Conservation (phyloP, 2,888 invertebrate genomes). For the Junonia oenone region DNA sequence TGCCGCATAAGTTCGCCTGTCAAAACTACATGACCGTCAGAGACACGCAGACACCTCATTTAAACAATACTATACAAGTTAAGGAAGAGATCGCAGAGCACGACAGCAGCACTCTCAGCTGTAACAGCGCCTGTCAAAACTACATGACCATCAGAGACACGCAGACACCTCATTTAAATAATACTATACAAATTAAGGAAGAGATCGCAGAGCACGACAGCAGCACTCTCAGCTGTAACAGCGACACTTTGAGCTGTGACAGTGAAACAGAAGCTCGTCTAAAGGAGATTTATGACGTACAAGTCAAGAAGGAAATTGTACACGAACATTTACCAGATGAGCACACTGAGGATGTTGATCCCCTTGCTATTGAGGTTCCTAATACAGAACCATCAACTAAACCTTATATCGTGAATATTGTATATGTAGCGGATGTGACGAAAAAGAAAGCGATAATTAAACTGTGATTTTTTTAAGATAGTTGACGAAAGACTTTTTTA, state of each 20-base stretch:
- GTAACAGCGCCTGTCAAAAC: not conserved
- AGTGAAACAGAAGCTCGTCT: not conserved
- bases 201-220: not conserved
- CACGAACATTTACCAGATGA: not conserved
- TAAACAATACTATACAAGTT: not conserved
- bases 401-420: not conserved
- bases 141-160: not conserved
- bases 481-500: too few relatives aligned
- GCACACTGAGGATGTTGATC: not conserved
- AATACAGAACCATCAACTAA: not conserved
- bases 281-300: not conserved
- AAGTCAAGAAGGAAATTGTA: not conserved
- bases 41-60: not conserved
- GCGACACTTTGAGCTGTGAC: not conserved
- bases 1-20: conserved; percentile 9
- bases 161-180: not conserved
- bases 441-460: too few relatives aligned
- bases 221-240: not conserved
- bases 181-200: not conserved
- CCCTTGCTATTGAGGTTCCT: not conserved
- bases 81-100: not conserved
- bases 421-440: not conserved
- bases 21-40: not conserved
- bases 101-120: not conserved
- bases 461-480: too few relatives aligned